Conservation (phyloP, 2,888 invertebrate genomes). For the Drepanosiphum platanoidis region DNA sequence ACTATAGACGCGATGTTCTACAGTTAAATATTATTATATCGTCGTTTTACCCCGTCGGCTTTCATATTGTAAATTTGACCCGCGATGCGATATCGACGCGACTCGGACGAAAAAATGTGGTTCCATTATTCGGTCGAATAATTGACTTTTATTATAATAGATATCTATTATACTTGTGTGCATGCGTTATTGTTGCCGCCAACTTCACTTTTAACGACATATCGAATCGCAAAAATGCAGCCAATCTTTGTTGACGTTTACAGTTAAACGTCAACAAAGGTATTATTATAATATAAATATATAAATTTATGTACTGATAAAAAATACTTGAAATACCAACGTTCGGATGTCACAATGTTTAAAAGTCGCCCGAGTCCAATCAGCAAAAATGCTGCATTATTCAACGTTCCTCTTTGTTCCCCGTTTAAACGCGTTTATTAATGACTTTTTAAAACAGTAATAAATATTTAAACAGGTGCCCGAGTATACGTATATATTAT, state of each 20-base stretch:
- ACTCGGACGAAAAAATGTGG: background rate
- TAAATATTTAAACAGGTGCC: constrained; percentile 6
- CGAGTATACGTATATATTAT: too few species aligned
- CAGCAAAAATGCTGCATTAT: background rate
- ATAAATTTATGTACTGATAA: background rate
- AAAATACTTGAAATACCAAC: constrained; percentile 42
- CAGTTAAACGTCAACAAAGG: background rate
- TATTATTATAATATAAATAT: background rate
- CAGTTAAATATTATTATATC: too few species aligned
- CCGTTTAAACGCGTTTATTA: background rate
- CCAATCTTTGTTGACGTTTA: constrained; percentile 7
- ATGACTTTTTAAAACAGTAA: constrained; percentile 6
- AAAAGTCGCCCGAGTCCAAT: background rate
- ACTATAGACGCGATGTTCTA: too few species aligned
- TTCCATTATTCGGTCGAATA: background rate
- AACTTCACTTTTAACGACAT: background rate
- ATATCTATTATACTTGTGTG: background rate
- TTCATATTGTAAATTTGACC: too few species aligned
- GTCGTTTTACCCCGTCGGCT: too few species aligned
- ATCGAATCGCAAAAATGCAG: background rate
- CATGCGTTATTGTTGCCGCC: background rate
- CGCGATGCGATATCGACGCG: background rate
- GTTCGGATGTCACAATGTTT: background rate
- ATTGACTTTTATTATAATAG: background rate
- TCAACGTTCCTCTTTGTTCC: background rate